Evolutionary conservation across 2,797 vertebrate genomes (phyloP).

Genomic region (Catostomus latipinnis): DNA sequence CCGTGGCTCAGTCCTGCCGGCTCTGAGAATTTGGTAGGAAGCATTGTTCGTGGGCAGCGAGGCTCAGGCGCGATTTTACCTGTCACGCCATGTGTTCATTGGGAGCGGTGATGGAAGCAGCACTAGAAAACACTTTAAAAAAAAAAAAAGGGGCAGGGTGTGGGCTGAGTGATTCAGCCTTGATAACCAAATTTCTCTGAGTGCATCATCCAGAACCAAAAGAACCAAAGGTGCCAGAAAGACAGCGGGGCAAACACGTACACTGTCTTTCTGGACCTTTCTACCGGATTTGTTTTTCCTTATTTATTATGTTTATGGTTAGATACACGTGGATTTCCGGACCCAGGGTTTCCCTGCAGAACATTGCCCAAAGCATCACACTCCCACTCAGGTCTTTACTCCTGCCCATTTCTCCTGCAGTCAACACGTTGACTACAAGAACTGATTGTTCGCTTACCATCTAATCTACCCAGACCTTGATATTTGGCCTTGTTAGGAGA

Average conservation of each 20-base stretch:
- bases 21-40: slow-evolving; percentile 80
- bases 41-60: slow-evolving; percentile 85
- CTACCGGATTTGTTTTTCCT: too few relatives aligned
- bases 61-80: slow-evolving; percentile 88
- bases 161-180: slow-evolving; percentile 40
- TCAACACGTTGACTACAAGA: too few relatives aligned
- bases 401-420: too few relatives aligned
- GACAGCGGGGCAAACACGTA: slow-evolving; percentile 19
- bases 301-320: too few relatives aligned
- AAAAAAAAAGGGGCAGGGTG: slow-evolving; percentile 65
- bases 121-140: slow-evolving; percentile 77
- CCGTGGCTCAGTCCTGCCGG: slow-evolving; percentile 75
- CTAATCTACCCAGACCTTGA: too few relatives aligned
- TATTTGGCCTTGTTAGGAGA: too few relatives aligned
- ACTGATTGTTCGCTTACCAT: too few relatives aligned
- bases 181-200: slow-evolving; percentile 39
- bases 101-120: slow-evolving; percentile 76
- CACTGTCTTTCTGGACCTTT: slow-evolving; percentile 6
- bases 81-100: slow-evolving; percentile 90
- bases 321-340: too few relatives aligned
- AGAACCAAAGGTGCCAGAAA: slow-evolving; percentile 14
- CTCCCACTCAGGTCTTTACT: too few relatives aligned
- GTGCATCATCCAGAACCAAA: slow-evolving; percentile 19
- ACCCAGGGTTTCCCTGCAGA: too few relatives aligned
- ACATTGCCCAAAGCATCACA: too few relatives aligned